Percentiles rank a stretch among this genome's conserved stretches.
Conservation (phyloP, 2,888 invertebrate genomes). For the Rotaria macrura region DNA sequence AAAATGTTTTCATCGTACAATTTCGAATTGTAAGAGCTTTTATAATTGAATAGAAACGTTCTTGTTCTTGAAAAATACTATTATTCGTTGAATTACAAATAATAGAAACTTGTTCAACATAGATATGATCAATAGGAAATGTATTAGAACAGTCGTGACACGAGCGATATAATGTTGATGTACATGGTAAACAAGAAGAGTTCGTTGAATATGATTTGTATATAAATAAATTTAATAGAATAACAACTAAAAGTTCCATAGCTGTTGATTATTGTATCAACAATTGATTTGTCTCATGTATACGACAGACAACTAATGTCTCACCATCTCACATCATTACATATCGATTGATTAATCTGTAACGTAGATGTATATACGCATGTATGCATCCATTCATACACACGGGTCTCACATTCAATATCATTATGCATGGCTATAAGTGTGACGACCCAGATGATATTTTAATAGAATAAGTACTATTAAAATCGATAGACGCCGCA, state of each 20-base stretch:
- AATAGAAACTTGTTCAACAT: background rate
- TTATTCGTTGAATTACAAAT: background rate
- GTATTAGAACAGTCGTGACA: background rate
- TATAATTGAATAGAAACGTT: constrained; percentile 2
- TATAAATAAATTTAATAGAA: background rate
- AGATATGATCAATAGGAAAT: background rate
- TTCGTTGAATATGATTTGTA: background rate
- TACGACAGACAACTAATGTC: background rate
- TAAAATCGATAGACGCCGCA: background rate
- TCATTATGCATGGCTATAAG: background rate
- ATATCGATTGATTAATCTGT: background rate
- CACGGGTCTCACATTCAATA: background rate
- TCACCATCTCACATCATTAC: background rate
- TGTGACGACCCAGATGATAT: background rate
- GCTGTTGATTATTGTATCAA: background rate
- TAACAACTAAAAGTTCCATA: background rate
- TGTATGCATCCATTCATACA: background rate
- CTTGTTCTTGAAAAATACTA: background rate
- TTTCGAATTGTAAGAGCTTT: background rate
- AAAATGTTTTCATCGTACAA: background rate
- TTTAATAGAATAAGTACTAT: background rate
- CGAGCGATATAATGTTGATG: background rate
- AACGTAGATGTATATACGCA: background rate
- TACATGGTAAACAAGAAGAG: background rate
- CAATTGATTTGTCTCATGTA: background rate